These are phyloP conservation scores for Ischnura elegans DNA, from an alignment of 2,888 invertebrate species.

Conservation along the genomic window DNA sequence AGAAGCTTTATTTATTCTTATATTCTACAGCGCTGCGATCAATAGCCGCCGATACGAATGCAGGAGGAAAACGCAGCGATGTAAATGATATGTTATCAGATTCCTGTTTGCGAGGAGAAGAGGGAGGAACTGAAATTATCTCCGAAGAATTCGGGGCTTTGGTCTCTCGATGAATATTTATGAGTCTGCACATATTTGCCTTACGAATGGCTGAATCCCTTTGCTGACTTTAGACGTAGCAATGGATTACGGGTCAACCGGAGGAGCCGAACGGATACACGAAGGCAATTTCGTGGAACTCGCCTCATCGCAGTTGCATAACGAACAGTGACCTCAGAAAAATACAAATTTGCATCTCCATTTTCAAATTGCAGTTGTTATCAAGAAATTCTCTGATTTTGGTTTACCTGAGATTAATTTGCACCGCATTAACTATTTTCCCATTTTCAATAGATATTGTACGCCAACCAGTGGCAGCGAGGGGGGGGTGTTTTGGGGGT, in stretches of 20 bases:
- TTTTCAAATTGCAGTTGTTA: too few species aligned
- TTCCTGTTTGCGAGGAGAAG: not conserved
- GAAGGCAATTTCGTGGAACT: not conserved
- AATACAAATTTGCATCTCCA: not conserved
- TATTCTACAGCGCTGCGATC: too few species aligned
- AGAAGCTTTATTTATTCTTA: too few species aligned
- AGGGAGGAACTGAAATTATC: not conserved
- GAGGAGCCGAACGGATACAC: too few species aligned
- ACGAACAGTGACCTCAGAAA: not conserved
- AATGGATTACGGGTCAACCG: not conserved
- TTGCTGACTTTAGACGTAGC: not conserved
- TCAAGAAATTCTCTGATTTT: too few species aligned
- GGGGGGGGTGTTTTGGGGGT: too few species aligned
- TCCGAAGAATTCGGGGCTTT: not conserved
- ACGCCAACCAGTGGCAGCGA: too few species aligned
- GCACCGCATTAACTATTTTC: too few species aligned
- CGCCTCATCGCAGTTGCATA: not conserved
- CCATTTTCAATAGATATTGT: too few species aligned
- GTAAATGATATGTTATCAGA: not conserved
- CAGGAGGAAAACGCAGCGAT: not conserved
- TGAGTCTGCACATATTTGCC: not conserved
- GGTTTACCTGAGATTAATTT: too few species aligned
- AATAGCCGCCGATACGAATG: too few species aligned
- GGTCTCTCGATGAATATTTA: slow-evolving; percentile 17
- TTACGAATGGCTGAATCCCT: not conserved